A percentile compares a stretch with the other conserved stretches of the same genome.
Evolutionary conservation across 2,113 vertebrate species (phyloP).

Genomic region (Nettapus auritus): DNA sequence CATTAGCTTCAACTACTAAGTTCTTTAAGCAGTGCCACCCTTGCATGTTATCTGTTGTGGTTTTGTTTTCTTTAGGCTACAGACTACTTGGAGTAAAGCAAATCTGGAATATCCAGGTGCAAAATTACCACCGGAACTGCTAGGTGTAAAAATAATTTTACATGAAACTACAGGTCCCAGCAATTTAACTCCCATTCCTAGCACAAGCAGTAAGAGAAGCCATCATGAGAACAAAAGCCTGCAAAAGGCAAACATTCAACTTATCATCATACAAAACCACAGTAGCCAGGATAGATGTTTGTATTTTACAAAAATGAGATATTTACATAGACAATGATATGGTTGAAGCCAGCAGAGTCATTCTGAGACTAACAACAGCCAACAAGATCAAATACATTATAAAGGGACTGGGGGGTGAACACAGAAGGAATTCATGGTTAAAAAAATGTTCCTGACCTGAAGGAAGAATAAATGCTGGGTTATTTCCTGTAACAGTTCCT

Average conservation of each 20-base stretch:
- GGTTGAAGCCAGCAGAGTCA: constrained; percentile 16
- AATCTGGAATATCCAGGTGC: not conserved
- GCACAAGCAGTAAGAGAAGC: not conserved
- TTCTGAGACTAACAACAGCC: not conserved
- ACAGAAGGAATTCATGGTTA: not conserved
- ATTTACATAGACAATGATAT: not conserved
- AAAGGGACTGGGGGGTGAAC: not conserved
- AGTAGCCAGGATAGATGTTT: not conserved
- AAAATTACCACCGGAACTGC: not conserved
- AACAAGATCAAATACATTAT: constrained; percentile 1
- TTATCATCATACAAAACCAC: not conserved
- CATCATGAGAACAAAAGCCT: not conserved
- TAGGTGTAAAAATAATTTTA: not conserved
- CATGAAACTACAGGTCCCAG: not conserved
- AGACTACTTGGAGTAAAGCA: not conserved
- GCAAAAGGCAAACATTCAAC: not conserved
- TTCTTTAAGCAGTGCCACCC: not conserved
- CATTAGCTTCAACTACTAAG: not conserved
- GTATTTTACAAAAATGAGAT: not conserved
- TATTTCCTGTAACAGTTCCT: constrained; percentile 93
- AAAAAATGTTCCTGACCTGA: constrained; percentile 81
- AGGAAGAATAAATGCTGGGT: constrained; percentile 96
- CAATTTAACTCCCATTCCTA: not conserved
- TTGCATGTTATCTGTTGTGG: not conserved
- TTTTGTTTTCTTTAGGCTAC: not conserved